Conservation (phyloP, 2,888 invertebrate species). For the Rotaria magnacalcarata region DNA sequence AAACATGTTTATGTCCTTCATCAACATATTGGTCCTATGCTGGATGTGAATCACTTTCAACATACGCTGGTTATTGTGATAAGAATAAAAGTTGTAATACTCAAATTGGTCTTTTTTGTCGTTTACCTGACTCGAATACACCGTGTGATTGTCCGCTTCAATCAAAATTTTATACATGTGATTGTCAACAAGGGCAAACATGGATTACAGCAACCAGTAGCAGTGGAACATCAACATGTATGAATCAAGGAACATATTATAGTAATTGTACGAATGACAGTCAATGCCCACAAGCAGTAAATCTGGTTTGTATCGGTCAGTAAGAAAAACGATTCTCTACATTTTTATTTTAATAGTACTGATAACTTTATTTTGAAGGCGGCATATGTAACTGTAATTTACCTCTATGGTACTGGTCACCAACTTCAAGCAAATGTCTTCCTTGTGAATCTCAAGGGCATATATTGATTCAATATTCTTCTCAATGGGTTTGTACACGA, state of each 20-base stretch:
- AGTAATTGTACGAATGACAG: neutral
- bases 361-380: neutral
- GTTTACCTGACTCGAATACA: neutral
- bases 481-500: slow-evolving; percentile 14
- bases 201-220: neutral
- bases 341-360: neutral
- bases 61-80: neutral
- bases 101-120: neutral
- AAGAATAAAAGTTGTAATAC: neutral
- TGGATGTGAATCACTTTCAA: neutral
- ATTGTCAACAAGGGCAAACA: neutral
- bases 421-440: neutral
- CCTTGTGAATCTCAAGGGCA: neutral
- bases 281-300: neutral
- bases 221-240: neutral
- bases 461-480: neutral
- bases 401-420: neutral
- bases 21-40: neutral
- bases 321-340: neutral
- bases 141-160: neutral
- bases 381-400: neutral
- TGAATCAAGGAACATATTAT: neutral
- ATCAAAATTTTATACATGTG: slow-evolving; percentile 17
- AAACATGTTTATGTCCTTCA: neutral
- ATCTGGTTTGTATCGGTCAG: neutral